Evolutionary conservation across 2,888 invertebrate genomes (phyloP).

Genomic region (Drosophila nr. medialis): DNA sequence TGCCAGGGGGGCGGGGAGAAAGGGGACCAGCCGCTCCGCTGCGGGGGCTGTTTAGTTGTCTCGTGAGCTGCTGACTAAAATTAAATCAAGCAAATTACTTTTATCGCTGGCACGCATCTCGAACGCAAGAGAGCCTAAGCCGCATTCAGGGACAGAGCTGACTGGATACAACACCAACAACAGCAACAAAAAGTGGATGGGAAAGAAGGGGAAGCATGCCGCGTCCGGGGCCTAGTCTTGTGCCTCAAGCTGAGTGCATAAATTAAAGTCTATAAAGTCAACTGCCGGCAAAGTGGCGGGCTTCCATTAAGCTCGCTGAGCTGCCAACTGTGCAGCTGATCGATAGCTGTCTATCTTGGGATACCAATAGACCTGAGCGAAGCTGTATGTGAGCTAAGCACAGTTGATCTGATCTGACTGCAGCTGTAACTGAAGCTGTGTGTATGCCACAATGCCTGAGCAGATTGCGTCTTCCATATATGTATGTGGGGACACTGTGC

Average conservation of each 20-base stretch:
- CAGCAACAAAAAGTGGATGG: not conserved
- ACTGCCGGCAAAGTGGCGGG: slow-evolving; percentile 77
- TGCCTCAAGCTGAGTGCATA: slow-evolving; percentile 73
- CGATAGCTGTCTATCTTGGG: slow-evolving; percentile 74
- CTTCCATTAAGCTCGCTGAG: slow-evolving; percentile 80
- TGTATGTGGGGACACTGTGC: slow-evolving; percentile 32
- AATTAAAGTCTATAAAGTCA: slow-evolving; percentile 78
- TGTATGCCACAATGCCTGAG: slow-evolving; percentile 8
- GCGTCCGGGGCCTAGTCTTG: slow-evolving; percentile 56
- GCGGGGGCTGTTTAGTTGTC: slow-evolving; percentile 68
- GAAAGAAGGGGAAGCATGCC: slow-evolving; percentile 5
- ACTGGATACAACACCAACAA: slow-evolving; percentile 17
- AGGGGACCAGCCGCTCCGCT: slow-evolving; percentile 19
- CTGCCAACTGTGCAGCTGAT: slow-evolving; percentile 78
- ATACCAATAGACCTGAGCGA: slow-evolving; percentile 41
- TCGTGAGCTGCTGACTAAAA: slow-evolving; percentile 78
- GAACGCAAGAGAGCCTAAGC: slow-evolving; percentile 76
- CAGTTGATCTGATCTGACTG: slow-evolving; percentile 37
- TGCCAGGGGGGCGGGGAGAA: not conserved
- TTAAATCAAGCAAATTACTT: slow-evolving; percentile 80
- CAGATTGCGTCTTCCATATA: slow-evolving; percentile 16
- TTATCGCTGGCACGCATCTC: slow-evolving; percentile 79
- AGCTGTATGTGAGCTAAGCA: slow-evolving; percentile 15
- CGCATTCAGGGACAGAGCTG: slow-evolving; percentile 61
- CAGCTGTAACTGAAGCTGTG: slow-evolving; percentile 19